These are phyloP conservation scores for Anas platyrhynchos DNA, from an alignment of 2,113 vertebrate species.

Conservation along the genomic window DNA sequence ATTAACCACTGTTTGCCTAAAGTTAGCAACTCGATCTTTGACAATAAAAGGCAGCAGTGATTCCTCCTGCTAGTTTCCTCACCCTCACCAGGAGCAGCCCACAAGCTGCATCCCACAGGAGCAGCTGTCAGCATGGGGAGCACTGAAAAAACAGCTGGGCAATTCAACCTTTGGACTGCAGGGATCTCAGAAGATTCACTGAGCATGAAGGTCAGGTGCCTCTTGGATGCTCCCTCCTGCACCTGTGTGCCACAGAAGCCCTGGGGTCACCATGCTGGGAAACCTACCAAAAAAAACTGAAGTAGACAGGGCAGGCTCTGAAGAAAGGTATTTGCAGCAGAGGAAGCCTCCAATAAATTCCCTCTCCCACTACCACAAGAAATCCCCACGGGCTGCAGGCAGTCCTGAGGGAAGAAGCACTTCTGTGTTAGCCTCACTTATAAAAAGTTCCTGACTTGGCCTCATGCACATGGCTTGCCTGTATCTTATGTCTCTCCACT, in stretches of 20 bases:
- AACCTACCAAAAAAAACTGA: background rate
- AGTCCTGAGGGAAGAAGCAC: background rate
- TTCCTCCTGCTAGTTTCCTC: background rate
- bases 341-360: background rate
- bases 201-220: background rate
- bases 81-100: background rate
- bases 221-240: background rate
- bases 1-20: constrained; percentile 65
- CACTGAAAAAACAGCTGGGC: background rate
- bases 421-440: background rate
- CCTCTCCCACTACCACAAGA: background rate
- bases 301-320: background rate
- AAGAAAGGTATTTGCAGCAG: background rate
- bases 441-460: background rate
- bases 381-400: background rate
- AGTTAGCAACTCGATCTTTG: constrained; percentile 34
- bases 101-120: background rate
- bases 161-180: background rate
- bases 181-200: background rate
- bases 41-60: background rate
- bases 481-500: background rate
- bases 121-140: background rate
- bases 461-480: background rate
- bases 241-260: background rate
- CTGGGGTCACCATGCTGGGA: background rate